Conservation (phyloP, 1,140 invertebrate genomes). For the Zaprionus tsacasi region DNA sequence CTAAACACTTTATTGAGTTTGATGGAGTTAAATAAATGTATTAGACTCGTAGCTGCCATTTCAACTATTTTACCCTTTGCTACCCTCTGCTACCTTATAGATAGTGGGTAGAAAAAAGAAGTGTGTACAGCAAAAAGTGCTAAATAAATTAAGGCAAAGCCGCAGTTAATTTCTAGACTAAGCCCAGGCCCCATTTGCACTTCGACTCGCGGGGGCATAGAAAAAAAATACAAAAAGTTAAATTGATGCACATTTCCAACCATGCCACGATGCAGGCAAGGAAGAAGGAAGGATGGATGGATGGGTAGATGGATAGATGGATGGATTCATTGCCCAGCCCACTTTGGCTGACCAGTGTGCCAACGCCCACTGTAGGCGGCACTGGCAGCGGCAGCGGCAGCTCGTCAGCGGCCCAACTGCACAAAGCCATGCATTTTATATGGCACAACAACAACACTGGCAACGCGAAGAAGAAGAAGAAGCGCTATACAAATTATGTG, state of each 20-base stretch:
- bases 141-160: slow-evolving; percentile 41
- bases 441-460: slow-evolving; percentile 25
- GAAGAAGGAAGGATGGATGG: slow-evolving; percentile 1
- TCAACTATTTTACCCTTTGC: no score
- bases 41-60: no score
- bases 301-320: not conserved
- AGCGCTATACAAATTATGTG: slow-evolving; percentile 75
- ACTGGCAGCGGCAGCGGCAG: not conserved
- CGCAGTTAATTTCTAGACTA: slow-evolving; percentile 49
- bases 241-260: slow-evolving; percentile 69
- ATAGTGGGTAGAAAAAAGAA: not conserved
- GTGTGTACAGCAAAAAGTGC: slow-evolving; percentile 8
- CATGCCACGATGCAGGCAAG: slow-evolving; percentile 21
- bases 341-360: slow-evolving; percentile 4
- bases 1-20: no score
- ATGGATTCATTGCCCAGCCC: slow-evolving; percentile 57
- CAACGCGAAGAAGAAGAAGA: slow-evolving; percentile 13
- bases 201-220: slow-evolving; percentile 44
- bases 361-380: not conserved
- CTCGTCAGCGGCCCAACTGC: slow-evolving; percentile 50
- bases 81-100: no score
- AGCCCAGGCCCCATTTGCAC: slow-evolving; percentile 19
- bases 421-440: slow-evolving; percentile 77
- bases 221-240: slow-evolving; percentile 57
- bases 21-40: no score